Evolutionary conservation across 2,888 invertebrate genomes (phyloP), one percentile per base, ranked within the genome.

Genomic region (Platycheirus rosarum): DNA sequence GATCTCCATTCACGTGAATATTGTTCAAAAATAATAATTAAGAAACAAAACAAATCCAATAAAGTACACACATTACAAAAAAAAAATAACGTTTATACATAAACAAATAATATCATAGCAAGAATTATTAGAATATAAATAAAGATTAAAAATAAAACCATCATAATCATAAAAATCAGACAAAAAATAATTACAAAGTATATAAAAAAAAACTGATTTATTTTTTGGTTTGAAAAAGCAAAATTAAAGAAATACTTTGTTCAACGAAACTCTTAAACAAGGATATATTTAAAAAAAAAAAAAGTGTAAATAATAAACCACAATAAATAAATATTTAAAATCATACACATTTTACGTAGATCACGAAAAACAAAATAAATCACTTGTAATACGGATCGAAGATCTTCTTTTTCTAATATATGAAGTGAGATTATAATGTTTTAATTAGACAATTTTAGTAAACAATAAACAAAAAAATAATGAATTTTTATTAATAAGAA

Each of bases 121-220:
- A 75, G 69, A 80, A 80, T 80, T 80, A 80, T 63, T 80, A 80
- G 57, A 42, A 63, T 60, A 77, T 66, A 71, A 77, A 53, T 18
- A 40, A 48, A 40, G n/a, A n/a, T n/a, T n/a, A n/a, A 16, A 42
- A 20, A 40, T 20, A 16, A 48, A 63, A 16, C 70, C 48, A 68
- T 68, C 55, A 69, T 44, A 44, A 14, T 37, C 32, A 11, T 44
- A 69, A 40, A 40, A 29, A 62, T 29, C 37, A 70, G 65, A 32
- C 13, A 23, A 63, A 49, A 32, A 71, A 70, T 1, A 29, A 77
- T 75, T 75, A 20, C 51, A 57, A 40, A 57, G 48, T 76, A 70
- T 71, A 49, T 29, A 18, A 42, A 18, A 40, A 20, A 49, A 8
- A 18, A 8, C 16, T 35, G 11, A 3, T 35, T 35, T 35, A 3